Evolutionary conservation across 1,140 invertebrate species (phyloP), one percentile per base, ranked within the genome.

Genomic region (Magallana ariakensis): DNA sequence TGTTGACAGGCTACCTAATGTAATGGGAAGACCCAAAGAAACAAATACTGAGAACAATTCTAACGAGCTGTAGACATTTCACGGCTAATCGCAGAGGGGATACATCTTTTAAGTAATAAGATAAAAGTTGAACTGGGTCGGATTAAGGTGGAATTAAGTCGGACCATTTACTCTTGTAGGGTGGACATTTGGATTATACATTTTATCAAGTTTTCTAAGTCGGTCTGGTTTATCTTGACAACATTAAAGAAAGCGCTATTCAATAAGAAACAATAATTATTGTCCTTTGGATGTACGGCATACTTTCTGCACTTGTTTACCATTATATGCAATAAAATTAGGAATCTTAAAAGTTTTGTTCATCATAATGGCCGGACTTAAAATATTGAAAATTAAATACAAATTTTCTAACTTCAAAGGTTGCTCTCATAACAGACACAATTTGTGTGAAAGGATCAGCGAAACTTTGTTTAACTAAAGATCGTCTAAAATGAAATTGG

Each of bases 21-120:
- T 22, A 33, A 75, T 22, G 66, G 22, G 22, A 75, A 75, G 66
- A 75, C 66, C 22, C 33, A 26, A 33, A 13, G 66, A 75, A 75
- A 75, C 66, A 75, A 75, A 75, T 75, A 75, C 7, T 26, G 66
- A 26, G 15, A 11, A 75, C 66, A 75, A 75, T 75, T 75, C 66
- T 75, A 75, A 75, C 66, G 66, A 75, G 66, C 66, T 75, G 26
- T 75, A 75, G 66, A 13, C 66, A 75, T 75, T 75, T 75, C 66
- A 22, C 9, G 22, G 66, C 19, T 75, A 75, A 75, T 75, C 66
- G 22, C 22, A 26, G 33, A 46, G 9, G 0, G 33, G 66, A 75
- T 75, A 75, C 66, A 75, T 75, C 66, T 75, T 26, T 75, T 75
- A 75, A 75, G 66, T 75, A 26, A 75, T 75, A 75, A 75, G 66